These are phyloP conservation scores for Macrobrachium rosenbergii DNA, from an alignment of 1,140 invertebrate genomes.

Conservation along the genomic window DNA sequence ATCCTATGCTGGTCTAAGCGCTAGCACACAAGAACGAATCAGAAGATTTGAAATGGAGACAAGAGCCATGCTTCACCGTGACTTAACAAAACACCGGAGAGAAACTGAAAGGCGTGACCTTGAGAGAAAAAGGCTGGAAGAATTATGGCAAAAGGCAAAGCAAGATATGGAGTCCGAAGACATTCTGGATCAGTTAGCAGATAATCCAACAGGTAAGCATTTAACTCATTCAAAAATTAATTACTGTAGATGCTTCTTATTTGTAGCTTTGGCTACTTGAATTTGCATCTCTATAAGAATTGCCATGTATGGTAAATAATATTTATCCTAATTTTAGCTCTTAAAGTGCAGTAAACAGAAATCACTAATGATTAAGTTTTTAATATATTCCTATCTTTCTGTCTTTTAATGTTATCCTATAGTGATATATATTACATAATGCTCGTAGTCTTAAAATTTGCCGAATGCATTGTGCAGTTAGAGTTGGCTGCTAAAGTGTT, in stretches of 20 bases:
- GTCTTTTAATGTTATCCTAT: too few species aligned
- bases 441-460: too few species aligned
- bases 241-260: neutral
- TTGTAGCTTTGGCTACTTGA: too few species aligned
- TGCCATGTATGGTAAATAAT: too few species aligned
- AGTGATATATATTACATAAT: too few species aligned
- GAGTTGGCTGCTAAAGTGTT: too few species aligned
- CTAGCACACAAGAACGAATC: conserved; percentile 77
- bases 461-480: too few species aligned
- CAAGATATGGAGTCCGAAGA: conserved; percentile 78
- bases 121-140: conserved; percentile 75
- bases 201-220: conserved; percentile 70
- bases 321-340: too few species aligned
- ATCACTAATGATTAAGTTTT: too few species aligned
- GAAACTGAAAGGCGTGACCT: conserved; percentile 72
- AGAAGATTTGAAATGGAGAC: conserved; percentile 81
- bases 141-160: conserved; percentile 76
- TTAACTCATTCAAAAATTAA: neutral
- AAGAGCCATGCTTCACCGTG: conserved; percentile 75
- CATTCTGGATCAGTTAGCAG: conserved; percentile 74
- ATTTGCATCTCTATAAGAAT: too few species aligned
- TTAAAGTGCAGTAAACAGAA: too few species aligned
- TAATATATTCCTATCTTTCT: too few species aligned
- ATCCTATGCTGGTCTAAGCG: conserved; percentile 75
- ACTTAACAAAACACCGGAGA: conserved; percentile 52